Evolutionary conservation across 2,113 vertebrate species (phyloP).

Genomic region (Antigone vipio): DNA sequence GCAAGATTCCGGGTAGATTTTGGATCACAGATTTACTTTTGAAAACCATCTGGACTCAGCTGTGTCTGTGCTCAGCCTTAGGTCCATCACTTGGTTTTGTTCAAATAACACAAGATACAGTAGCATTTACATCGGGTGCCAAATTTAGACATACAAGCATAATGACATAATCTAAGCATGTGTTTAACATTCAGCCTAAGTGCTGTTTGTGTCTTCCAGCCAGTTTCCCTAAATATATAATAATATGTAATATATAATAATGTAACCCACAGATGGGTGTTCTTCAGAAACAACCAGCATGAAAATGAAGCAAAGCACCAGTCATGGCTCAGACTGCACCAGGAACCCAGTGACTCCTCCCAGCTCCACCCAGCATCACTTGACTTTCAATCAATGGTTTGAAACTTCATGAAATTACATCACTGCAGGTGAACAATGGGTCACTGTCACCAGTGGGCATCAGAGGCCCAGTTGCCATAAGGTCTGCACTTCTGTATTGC

Average conservation of each 20-base stretch:
- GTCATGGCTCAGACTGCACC: neutral
- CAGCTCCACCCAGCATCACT: neutral
- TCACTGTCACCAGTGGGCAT: neutral
- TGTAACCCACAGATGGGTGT: neutral
- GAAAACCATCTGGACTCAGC: neutral
- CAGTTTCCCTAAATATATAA: neutral
- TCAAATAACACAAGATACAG: neutral
- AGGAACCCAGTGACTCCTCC: neutral
- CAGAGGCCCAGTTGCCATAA: neutral
- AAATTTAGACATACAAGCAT: neutral
- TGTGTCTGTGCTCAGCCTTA: neutral
- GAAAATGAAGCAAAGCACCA: neutral
- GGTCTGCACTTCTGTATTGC: neutral
- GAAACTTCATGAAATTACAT: neutral
- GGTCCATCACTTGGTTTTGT: neutral
- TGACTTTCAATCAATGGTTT: neutral
- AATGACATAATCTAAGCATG: neutral
- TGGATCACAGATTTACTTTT: neutral
- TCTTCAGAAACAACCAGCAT: neutral
- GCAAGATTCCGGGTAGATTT: neutral
- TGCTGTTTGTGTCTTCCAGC: neutral
- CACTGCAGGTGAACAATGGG: neutral
- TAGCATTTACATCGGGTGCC: neutral
- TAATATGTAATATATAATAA: too few relatives aligned
- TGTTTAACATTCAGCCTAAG: neutral